These are phyloP conservation scores for Chymomyza fuscimana DNA, from an alignment of 2,888 invertebrate species.

Conservation along the genomic window DNA sequence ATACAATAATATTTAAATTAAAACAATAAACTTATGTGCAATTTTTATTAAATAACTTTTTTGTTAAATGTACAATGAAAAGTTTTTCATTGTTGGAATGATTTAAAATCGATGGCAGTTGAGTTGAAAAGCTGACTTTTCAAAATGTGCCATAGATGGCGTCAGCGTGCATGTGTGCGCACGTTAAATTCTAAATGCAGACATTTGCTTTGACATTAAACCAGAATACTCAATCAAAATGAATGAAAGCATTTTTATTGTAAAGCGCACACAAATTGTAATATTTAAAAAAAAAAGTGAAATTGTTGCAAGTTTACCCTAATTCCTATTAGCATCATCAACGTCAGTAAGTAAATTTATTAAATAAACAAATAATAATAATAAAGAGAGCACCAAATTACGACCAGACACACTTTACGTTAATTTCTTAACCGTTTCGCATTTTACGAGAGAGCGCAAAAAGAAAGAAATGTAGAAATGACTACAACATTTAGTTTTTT, in stretches of 20 bases:
- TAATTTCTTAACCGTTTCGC: slow-evolving; percentile 2
- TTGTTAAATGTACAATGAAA: not conserved
- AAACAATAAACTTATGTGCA: too few species aligned
- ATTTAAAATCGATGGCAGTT: too few species aligned
- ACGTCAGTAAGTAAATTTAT: not conserved
- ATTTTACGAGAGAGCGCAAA: not conserved
- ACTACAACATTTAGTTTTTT: slow-evolving; percentile 1
- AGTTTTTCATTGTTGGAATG: too few species aligned
- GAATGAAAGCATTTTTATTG: not conserved
- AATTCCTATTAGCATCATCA: slow-evolving; percentile 4
- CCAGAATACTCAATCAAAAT: not conserved
- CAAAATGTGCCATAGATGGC: not conserved
- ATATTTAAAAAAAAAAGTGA: slow-evolving; percentile 6
- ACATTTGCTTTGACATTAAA: not conserved
- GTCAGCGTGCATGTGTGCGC: not conserved
- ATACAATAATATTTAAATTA: too few species aligned
- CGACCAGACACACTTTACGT: not conserved
- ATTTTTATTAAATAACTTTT: too few species aligned
- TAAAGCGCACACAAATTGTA: not conserved
- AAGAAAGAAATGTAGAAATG: slow-evolving; percentile 9
- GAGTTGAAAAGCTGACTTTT: too few species aligned
- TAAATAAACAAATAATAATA: not conserved
- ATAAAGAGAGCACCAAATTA: not conserved
- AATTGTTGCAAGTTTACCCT: not conserved
- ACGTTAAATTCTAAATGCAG: not conserved